phyloP scores from a whole-genome alignment of 1,140 invertebrate genomes.

The Aphelenchoides fujianensis region DNA sequence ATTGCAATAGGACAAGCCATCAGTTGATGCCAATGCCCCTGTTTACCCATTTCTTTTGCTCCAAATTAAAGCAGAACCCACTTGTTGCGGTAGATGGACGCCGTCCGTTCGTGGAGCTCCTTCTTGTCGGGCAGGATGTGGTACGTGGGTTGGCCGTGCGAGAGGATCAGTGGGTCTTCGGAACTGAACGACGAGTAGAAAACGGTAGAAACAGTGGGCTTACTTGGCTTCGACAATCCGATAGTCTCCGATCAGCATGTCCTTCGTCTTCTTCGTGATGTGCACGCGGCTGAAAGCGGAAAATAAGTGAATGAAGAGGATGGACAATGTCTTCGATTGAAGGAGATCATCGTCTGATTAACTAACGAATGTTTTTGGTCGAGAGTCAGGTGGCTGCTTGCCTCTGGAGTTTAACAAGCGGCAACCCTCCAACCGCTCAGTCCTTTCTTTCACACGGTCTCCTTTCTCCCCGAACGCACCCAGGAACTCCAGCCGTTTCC shows the following conservation, averaged over 20 bases:
- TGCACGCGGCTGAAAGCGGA: conserved; percentile 73
- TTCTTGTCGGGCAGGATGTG: conserved; percentile 60
- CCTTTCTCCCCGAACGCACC: conserved; percentile 75
- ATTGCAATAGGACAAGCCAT: no score
- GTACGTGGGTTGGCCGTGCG: conserved; percentile 54
- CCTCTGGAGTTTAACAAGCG: no score
- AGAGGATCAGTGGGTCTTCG: conserved; percentile 45
- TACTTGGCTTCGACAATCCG: conserved; percentile 64
- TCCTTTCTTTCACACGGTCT: no score
- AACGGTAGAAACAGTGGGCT: background rate
- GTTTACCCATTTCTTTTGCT: no score
- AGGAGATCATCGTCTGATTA: no score
- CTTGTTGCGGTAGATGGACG: conserved; percentile 60
- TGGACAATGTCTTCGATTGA: no score
- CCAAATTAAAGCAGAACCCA: no score
- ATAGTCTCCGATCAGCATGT: conserved; percentile 72
- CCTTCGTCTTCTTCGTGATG: conserved; percentile 75
- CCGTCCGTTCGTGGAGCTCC: conserved; percentile 50
- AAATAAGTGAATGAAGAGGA: no score
- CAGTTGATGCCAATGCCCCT: no score
- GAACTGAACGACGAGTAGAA: conserved; percentile 36
- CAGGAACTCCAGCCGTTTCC: conserved; percentile 84
- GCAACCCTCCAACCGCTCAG: no score
- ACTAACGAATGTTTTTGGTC: no score
- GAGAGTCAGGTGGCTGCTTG: no score